Evolutionary conservation across 2,888 invertebrate species (phyloP), one percentile per base, ranked within the genome.

Genomic region (Agonopterix subpropinquella): DNA sequence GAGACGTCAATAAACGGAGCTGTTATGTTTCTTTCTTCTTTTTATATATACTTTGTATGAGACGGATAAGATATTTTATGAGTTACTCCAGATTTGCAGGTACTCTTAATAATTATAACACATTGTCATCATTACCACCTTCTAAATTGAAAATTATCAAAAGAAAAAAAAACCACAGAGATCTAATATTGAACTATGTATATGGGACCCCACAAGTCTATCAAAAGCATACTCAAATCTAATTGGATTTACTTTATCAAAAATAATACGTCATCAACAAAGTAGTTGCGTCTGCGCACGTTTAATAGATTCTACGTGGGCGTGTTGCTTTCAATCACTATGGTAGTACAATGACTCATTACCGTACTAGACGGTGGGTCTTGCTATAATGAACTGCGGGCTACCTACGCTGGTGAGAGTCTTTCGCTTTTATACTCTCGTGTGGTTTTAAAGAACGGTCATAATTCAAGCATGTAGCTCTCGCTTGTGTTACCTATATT

Each of bases 1-100:
- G 70, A 74, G 68, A 65, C 65, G 71, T 76, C 74, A 77, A 71
- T 76, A 67, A 61, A 65, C 64, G 57, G 57, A 62, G 61, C 59
- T 61, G 51, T 57, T 62, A 66, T 64, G 61, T 65, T 54, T 60
- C 50, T 62, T 48, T 28, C 28, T 28, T 28, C 0, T 28, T 28
- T 28, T 18, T 18, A 4, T 18, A 4, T 18, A 4, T 18, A 4
- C 2, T 18, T 28, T 28, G 28, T 28, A 28, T 28, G 5, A 28
- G 1, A 28, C 28, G 5, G 1, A 28, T 1, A 28, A 28, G 28
- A 7, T 5, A 28, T 28, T 28, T 28, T 5, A 28, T 5, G 28
- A 5, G 5, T 28, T 5, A 28, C 28, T 28, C 1, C 5, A 5
- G 28, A 28, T 28, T 28, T 28, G 2, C 1, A 28, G 28, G 5